Conservation (phyloP, 2,113 vertebrate genomes). For the Corydoras maculifer region DNA sequence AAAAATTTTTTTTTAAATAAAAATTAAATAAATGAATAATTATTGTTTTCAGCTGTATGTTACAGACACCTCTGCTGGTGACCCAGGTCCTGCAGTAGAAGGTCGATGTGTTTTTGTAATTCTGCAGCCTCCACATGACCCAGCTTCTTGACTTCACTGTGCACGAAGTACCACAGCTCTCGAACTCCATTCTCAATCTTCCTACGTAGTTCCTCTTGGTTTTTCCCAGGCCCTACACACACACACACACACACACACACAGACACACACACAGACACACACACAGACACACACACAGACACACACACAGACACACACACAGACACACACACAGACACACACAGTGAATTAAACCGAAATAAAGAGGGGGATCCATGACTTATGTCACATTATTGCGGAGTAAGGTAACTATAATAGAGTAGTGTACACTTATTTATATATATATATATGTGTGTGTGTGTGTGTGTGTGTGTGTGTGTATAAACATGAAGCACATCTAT, state of each 20-base stretch:
- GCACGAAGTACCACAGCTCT: conserved; percentile 85
- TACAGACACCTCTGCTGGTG: conserved; percentile 76
- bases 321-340: too few relatives aligned
- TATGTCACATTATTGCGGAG: too few relatives aligned
- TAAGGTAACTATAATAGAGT: too few relatives aligned
- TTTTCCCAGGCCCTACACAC: conserved; percentile 67
- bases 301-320: neutral
- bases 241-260: conserved; percentile 6
- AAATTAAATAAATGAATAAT: too few relatives aligned
- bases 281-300: neutral
- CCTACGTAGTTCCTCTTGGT: conserved; percentile 78
- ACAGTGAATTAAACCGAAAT: too few relatives aligned
- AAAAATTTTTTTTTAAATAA: too few relatives aligned
- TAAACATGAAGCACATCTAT: too few relatives aligned
- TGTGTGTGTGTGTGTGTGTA: too few relatives aligned
- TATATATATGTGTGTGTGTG: too few relatives aligned
- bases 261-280: too few relatives aligned
- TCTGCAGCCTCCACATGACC: conserved; percentile 69
- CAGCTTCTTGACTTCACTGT: conserved; percentile 81
- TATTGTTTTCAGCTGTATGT: neutral
- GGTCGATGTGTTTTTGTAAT: conserved; percentile 70
- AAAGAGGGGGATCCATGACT: too few relatives aligned
- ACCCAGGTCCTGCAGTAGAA: conserved; percentile 78
- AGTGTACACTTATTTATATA: too few relatives aligned
- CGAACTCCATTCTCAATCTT: conserved; percentile 81